Percentiles rank a stretch among this genome's conserved stretches.
Evolutionary conservation across 2,888 invertebrate species (phyloP).

Genomic region (Drosophila seclusa): DNA sequence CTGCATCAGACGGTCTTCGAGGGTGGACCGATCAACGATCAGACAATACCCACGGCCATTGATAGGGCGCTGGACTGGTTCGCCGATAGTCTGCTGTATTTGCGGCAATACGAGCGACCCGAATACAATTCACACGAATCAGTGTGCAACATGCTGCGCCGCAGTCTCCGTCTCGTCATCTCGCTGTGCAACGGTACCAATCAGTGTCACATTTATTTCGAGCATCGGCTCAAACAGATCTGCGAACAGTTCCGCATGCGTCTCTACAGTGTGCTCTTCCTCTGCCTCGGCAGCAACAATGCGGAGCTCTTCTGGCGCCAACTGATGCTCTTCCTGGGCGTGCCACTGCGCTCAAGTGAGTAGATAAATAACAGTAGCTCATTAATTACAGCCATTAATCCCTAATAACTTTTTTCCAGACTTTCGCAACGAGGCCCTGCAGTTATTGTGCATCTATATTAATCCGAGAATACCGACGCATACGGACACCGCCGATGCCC

Average conservation of each 20-base stretch:
- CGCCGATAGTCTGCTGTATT: conserved; percentile 71
- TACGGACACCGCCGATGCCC: conserved; percentile 67
- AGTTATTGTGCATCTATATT: conserved; percentile 74
- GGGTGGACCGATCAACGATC: conserved; percentile 77
- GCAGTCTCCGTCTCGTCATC: conserved; percentile 77
- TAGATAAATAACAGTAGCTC: neutral
- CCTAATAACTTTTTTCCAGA: conserved; percentile 41
- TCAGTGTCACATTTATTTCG: conserved; percentile 70
- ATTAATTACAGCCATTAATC: neutral
- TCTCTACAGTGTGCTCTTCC: conserved; percentile 81
- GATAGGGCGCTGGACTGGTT: conserved; percentile 81
- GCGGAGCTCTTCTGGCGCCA: conserved; percentile 83
- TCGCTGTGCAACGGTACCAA: conserved; percentile 62
- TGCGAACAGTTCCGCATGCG: conserved; percentile 80
- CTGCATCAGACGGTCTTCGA: conserved; percentile 77
- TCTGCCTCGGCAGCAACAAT: conserved; percentile 82
- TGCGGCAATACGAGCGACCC: conserved; percentile 83
- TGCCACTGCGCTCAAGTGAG: conserved; percentile 72
- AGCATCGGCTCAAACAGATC: conserved; percentile 75
- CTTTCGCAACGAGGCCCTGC: conserved; percentile 77
- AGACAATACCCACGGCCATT: conserved; percentile 77
- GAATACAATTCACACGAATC: conserved; percentile 84
- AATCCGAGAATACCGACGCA: conserved; percentile 71
- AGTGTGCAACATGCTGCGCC: conserved; percentile 81
- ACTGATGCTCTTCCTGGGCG: conserved; percentile 75